Evolutionary conservation across 2,888 invertebrate species (phyloP), one percentile per base, ranked within the genome.

Genomic region (Epistrophella euchroma): DNA sequence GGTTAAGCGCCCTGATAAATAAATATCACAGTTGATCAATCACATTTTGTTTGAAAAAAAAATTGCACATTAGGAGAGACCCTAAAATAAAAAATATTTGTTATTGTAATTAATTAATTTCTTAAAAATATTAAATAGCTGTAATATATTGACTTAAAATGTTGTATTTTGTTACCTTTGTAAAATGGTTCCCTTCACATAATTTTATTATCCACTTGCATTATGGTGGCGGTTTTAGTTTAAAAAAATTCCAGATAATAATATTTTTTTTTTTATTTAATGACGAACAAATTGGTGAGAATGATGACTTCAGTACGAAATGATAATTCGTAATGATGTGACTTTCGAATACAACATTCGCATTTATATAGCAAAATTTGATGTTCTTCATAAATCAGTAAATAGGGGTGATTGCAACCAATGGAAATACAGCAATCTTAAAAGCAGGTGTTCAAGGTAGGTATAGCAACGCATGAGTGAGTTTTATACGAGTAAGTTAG

Each of bases 361-460:
- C n/a, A 70, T 74, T 83, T 83, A 78, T 83, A 83, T 78, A 83
- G 45, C 47, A 17, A 70, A 73, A 58, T 74, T 70, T 32, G n/a
- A 72, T 40, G 62, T 70, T 62, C 56, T 37, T 74, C 56, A 32
- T 64, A 72, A 77, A 68, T 74, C 47, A 73, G 77, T 73, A 55
- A 52, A 37, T 45, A 83, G 62, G 78, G 79, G 73, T 83, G 64
- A 45, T 25, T 32, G 15, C 78, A 52, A 35, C 83, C 83, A 83
- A 83, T 83, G 68, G 70, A 43, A 79, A 28, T 6, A 10, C 32
- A 79, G 56, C 40, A 25, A 56, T 28, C 13, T 11, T n/a, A 17
- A 58, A 10, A 25, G 62, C 74, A 78, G 78, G 78, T 79, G 79
- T 70, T 45, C 55, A 15, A 19, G 22, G 2, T 64, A 28, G 32